Evolutionary conservation across 2,113 vertebrate species (phyloP), one percentile per base, ranked within the genome.

Genomic region (Agapornis roseicollis): DNA sequence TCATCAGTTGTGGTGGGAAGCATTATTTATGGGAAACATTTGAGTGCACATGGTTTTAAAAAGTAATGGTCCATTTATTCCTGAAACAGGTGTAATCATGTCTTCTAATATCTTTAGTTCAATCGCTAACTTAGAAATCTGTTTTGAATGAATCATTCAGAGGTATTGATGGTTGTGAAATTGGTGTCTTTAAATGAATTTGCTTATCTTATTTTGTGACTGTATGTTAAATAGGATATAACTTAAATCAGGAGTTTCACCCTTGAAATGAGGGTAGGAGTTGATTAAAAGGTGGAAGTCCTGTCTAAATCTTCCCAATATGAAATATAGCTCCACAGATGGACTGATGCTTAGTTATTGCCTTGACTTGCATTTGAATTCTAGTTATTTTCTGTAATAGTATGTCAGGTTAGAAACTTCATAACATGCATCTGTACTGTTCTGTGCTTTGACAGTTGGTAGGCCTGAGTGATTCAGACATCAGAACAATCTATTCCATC

Each of bases 171-270:
- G 19, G 42, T 11, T 93, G 31, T 58, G 68, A 83, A 73, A 46
- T 53, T 35, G 14, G 23, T 73, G 24, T 89, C 39, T 50, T 61
- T 56, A 52, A 56, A 50, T 47, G 28, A 14, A 73, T 83, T 61
- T 83, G 37, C 27, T 65, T 90, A 27, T 29, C 11, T 81, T 76
- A 52, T 24, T 85, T 88, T 93, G 29, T 41, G 89, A 56, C 44
- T 80, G 71, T 1, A 1, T 80, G 53, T 80, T 80, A 66, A 91
- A 60, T n/a, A 79, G 70, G 41, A 16, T 61, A 29, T 23, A 33
- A 41, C 7, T 82, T 63, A 41, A 60, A 29, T n/a, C 10, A 65
- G 44, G 80, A 37, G 28, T 58, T 86, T 78, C 29, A 39, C 73
- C 25, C 23, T 28, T 85, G 41, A 28, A 13, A 88, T 19, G 22